Conservation (phyloP, 2,113 vertebrate species). For the Siphamia tubifer region DNA sequence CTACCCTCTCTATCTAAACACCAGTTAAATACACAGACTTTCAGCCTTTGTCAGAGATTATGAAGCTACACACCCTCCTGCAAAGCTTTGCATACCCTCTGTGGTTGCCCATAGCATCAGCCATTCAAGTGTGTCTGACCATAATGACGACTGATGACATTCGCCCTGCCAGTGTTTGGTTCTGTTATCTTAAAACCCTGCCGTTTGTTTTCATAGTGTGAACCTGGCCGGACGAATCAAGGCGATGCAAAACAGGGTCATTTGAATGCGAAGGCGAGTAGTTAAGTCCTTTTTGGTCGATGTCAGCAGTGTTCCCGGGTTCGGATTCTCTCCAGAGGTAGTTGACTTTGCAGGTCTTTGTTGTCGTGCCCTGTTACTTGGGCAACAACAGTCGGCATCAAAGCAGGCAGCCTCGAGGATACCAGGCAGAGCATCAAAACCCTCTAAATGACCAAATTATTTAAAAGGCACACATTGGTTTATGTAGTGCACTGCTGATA, state of each 20-base stretch:
- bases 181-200: slow-evolving; percentile 72
- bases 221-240: slow-evolving; percentile 27
- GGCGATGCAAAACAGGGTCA: slow-evolving; percentile 65
- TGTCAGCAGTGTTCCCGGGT: slow-evolving; percentile 58
- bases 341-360: slow-evolving; percentile 68
- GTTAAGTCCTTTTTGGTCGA: slow-evolving; percentile 28
- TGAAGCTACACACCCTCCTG: background rate
- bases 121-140: slow-evolving; percentile 58
- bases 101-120: slow-evolving; percentile 40
- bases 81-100: slow-evolving; percentile 61
- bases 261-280: slow-evolving; percentile 70
- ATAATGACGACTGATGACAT: slow-evolving; percentile 58
- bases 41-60: background rate
- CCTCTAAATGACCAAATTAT: slow-evolving; percentile 55
- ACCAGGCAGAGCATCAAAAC: background rate
- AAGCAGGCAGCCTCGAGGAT: slow-evolving; percentile 21
- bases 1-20: background rate
- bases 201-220: slow-evolving; percentile 63
- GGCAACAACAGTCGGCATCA: slow-evolving; percentile 22
- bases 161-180: slow-evolving; percentile 28
- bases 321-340: slow-evolving; percentile 57
- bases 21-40: background rate
- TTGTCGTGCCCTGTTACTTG: slow-evolving; percentile 43
- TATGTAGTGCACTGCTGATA: slow-evolving; percentile 20
- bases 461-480: slow-evolving; percentile 50